Evolutionary conservation across 1,140 invertebrate species (phyloP), one percentile per base, ranked within the genome.

Genomic region (Phortica variegata): DNA sequence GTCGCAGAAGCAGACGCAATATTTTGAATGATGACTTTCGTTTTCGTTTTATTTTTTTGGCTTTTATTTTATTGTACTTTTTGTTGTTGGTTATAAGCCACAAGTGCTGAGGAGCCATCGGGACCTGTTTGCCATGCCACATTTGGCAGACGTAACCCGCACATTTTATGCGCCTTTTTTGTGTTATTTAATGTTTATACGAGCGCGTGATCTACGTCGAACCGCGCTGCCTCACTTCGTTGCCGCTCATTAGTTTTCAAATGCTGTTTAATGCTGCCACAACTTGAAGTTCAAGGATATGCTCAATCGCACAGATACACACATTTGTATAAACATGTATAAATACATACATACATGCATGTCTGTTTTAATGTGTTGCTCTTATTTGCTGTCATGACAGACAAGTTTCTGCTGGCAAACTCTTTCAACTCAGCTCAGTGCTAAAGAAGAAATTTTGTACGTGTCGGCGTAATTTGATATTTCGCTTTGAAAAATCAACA

Each of bases 261-360:
- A 26, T 26, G 23, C n/a, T 26, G 19, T 49, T 54, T 54, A 36
- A 40, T 47, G 65, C 62, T 68, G 46, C 54, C 60, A 62, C n/a
- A 66, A 39, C 63, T 55, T 38, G 17, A 68, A 60, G 63, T 66
- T 66, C 63, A 66, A 66, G 65, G 63, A 68, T 66, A 66, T 10
- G n/a, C n/a, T n/a, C n/a, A n/a, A n/a, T n/a, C n/a, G n/a, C n/a
- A n/a, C n/a, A n/a, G n/a, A n/a, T n/a, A n/a, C n/a, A n/a, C n/a
- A n/a, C n/a, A n/a, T n/a, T n/a, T n/a, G n/a, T n/a, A n/a, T n/a
- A n/a, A n/a, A n/a, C n/a, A n/a, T n/a, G n/a, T n/a, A n/a, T n/a
- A n/a, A n/a, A n/a, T n/a, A n/a, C n/a, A 56, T 21, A 37, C 21
- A 10, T 26, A 34, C 40, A 23, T 20, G 16, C 43, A 52, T 49